These are phyloP conservation scores for Leucopsar rothschildi DNA, from an alignment of 2,113 vertebrate genomes.

Conservation along the genomic window DNA sequence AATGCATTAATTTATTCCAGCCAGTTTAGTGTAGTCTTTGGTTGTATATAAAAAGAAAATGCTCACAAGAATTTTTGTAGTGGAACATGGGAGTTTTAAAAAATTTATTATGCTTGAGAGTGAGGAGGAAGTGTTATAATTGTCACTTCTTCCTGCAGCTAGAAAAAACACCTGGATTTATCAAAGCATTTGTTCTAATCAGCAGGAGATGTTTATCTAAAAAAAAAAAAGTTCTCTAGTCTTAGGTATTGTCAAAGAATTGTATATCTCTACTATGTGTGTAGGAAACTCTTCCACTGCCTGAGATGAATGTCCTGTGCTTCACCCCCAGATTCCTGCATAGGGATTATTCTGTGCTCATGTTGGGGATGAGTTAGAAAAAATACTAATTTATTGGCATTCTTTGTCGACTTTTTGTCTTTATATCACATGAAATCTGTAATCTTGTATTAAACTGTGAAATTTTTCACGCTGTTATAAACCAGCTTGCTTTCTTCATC, in stretches of 20 bases:
- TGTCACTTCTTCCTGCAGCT: neutral
- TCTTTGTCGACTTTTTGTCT: neutral
- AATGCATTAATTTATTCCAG: neutral
- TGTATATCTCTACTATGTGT: neutral
- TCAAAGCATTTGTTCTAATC: slow-evolving; percentile 15
- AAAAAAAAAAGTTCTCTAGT: neutral
- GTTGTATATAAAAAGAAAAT: neutral
- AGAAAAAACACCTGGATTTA: slow-evolving; percentile 18
- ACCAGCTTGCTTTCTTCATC: neutral
- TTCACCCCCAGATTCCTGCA: neutral
- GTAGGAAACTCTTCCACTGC: neutral
- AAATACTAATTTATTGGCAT: neutral
- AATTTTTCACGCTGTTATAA: neutral
- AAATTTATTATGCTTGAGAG: neutral
- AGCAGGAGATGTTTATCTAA: neutral
- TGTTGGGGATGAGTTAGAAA: neutral
- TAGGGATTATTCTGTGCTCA: neutral
- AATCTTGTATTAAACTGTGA: neutral
- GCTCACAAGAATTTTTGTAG: neutral
- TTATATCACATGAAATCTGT: neutral
- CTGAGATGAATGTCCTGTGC: neutral
- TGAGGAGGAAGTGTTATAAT: neutral
- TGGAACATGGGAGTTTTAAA: neutral
- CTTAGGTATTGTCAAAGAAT: neutral
- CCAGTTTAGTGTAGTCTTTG: neutral